Evolutionary conservation across 2,888 invertebrate species (phyloP).

Genomic region (Cheilosia urbana): DNA sequence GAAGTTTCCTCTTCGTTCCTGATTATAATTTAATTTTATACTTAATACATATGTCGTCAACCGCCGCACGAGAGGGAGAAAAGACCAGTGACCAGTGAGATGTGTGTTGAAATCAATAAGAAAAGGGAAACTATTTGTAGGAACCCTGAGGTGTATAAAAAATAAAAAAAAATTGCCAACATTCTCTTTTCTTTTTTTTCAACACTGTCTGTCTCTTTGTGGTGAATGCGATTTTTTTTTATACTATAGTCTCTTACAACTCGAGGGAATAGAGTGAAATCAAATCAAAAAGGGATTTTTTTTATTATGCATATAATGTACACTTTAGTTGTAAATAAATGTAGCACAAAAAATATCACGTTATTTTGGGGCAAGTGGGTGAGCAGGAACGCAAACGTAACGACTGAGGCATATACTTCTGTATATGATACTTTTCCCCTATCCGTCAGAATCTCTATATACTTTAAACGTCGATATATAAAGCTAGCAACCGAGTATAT

Average conservation of each 20-base stretch:
- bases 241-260: neutral
- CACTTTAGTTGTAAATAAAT: slow-evolving; percentile 9
- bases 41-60: slow-evolving; percentile 4
- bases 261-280: no score
- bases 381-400: slow-evolving; percentile 18
- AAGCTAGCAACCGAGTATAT: neutral
- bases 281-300: slow-evolving; percentile 2
- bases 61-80: slow-evolving; percentile 34
- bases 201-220: slow-evolving; percentile 1
- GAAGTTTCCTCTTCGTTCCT: slow-evolving; percentile 1
- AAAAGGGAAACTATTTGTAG: slow-evolving; percentile 12
- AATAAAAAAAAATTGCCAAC: neutral
- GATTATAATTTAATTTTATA: slow-evolving; percentile 18
- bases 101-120: slow-evolving; percentile 30
- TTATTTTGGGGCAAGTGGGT: slow-evolving; percentile 24
- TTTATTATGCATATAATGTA: neutral
- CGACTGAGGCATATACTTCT: neutral
- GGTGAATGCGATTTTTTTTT: slow-evolving; percentile 12
- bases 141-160: neutral
- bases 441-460: neutral
- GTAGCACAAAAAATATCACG: neutral
- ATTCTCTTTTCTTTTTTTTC: neutral
- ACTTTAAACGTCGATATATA: neutral
- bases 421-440: neutral
- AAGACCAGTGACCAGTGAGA: slow-evolving; percentile 6